Base-by-base conservation (phyloP, 2,113 vertebrate species). In the Globicephala melas region DNA sequence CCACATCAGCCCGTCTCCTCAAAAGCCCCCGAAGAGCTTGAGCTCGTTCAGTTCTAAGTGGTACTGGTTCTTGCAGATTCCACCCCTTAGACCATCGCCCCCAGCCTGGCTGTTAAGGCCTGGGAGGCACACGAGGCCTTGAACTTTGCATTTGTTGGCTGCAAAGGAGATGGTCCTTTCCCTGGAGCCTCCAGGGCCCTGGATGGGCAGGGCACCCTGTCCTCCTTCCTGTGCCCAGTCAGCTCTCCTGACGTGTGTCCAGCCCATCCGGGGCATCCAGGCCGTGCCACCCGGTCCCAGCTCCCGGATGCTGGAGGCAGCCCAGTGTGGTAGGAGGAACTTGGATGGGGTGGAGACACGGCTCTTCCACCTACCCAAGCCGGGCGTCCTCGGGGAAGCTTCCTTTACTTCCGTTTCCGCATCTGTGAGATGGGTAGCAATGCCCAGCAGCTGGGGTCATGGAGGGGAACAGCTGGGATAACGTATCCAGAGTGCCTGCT, bases 341-440 rank as follows among this genome's bases (percentile, higher is more conserved):
- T 1, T 0, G 33, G 36, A 0, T 4, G 28, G 68, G 53, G 15
- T 33, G 3, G 17, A 31, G 2, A 11, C 4, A 18, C 0, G 2
- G 26, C 26, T 4, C 50, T 26, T 15, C 47, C 8, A 1, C 26
- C 26, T 11, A 2, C 44, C 41, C 0, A 8, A 47, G 53, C 53
- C 0, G 1, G 21, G 44, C 9, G 20, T 28, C 41, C 62, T 8
- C 3, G 9, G 77, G 70, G 25, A 21, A 8, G 26, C 21, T 25
- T 18, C 60, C 18, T 31, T 21, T 23, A 5, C 70, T n/a, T 53
- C 28, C 0, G 9, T n/a, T 21, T 26, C 47, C 3, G 1, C 12
- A 0, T 44, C 76, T 21, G 33, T 26, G 81, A 28, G 8, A 20
- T 11, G 71, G 38, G 77, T 8, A 15, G 4, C 36, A 5, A 50